Conservation (phyloP, 2,113 vertebrate genomes). For the Pachypanchax playfairii region DNA sequence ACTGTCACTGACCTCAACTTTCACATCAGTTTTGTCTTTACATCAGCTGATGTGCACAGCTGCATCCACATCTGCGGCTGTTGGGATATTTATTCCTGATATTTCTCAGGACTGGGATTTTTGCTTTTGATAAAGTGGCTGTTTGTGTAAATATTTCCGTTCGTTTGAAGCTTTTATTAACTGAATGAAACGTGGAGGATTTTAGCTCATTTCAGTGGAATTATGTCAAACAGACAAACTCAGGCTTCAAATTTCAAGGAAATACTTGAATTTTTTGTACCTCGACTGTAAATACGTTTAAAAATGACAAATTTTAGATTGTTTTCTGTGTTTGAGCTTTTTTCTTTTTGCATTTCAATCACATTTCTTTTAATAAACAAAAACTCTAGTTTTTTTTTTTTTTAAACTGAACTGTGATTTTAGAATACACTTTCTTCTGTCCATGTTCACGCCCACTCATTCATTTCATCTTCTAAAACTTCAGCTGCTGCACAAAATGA, state of each 20-base stretch:
- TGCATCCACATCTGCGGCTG: no score
- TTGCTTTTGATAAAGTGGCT: no score
- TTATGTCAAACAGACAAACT: conserved; percentile 29
- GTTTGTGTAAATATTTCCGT: no score
- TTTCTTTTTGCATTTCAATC: not conserved
- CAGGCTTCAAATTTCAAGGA: conserved; percentile 30
- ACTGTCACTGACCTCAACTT: no score
- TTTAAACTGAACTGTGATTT: not conserved
- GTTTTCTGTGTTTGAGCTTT: not conserved
- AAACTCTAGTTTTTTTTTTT: not conserved
- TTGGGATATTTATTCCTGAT: no score
- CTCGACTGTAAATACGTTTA: not conserved
- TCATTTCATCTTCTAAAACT: conserved; percentile 77
- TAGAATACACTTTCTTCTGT: conserved; percentile 27
- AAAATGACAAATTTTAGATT: not conserved
- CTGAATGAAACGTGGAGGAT: not conserved
- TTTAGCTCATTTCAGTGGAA: conserved; percentile 6
- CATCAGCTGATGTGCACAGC: no score
- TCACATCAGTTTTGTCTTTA: no score
- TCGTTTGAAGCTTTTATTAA: no score
- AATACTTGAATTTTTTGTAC: conserved; percentile 54
- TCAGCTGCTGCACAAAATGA: conserved; percentile 65
- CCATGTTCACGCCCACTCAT: conserved; percentile 46
- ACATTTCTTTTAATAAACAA: not conserved
- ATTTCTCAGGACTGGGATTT: no score